Evolutionary conservation across 2,888 invertebrate genomes (phyloP), one percentile per base, ranked within the genome.

Genomic region (Apantesis nais): DNA sequence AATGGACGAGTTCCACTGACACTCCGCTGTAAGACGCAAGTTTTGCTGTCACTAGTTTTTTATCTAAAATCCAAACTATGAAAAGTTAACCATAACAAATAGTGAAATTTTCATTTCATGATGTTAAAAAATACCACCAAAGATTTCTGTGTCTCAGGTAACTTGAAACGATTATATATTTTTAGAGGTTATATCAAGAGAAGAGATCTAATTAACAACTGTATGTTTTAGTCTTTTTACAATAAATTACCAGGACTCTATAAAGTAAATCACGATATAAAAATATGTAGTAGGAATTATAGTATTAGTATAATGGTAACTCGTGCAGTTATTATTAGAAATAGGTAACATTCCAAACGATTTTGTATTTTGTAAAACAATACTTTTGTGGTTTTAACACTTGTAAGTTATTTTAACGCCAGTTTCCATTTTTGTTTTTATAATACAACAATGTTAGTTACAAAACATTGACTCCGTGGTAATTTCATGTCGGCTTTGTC

Each of bases 371-470:
- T 55, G 52, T 55, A n/a, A n/a, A 55, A 55, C 11, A 55, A 55
- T 25, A n/a, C 48, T 22, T 48, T 22, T 39, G 39, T 25, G 62
- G 62, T n/a, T 14, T 25, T 31, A 31, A 31, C 67, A 67, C 61
- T 67, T 44, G 41, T 61, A 44, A 37, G 19, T 37, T 62, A 41
- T 37, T 25, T 25, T 63, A 25, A 14, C 62, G 62, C 44, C 52
- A 55, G 52, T n/a, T 52, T n/a, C 8, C 52, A n/a, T 55, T 55
- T 25, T 25, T 48, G 0, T 55, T 25, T n/a, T n/a, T n/a, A 25
- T 25, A 8, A n/a, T n/a, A n/a, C 22, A n/a, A 55, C 25, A 12
- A 25, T 25, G 3, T 55, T 55, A 55, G 25, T 12, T 25, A n/a
- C n/a, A 55, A 55, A 55, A n/a, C 11, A 8, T 0, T 52, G 52